Base-by-base conservation (phyloP, 2,797 vertebrate species). In the Hafferia zeledoni region DNA sequence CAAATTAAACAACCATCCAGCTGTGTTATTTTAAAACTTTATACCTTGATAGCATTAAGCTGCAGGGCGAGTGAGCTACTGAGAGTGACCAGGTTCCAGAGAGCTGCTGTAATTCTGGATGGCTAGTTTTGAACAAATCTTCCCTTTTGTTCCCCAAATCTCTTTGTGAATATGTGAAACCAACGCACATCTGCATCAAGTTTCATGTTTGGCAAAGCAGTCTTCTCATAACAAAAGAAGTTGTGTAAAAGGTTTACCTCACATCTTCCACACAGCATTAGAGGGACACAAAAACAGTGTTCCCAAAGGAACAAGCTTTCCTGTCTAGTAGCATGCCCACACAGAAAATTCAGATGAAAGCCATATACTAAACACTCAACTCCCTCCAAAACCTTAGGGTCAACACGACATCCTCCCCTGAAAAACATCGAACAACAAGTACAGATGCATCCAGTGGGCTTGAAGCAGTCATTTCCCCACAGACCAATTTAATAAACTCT, bases 11-110 rank as follows among this genome's bases (percentile, higher is more conserved):
- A 93, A 53, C 17, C 52, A 55, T 76, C 50, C 91, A 94, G 70
- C 83, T 95, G 90, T 84, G 88, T 87, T 90, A 82, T 76, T 89
- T 96, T 86, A 90, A 76, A 90, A 84, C 41, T 69, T 83, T 5
- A 88, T 43, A 90, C 56, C 18, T 33, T 25, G 50, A 76, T 59
- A 63, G 44, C 1, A 0, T 22, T 52, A 39, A 75, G 61, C 57
- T 46, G 50, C 4, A 25, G 52, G 61, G 52, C 7, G 2, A 82
- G 53, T 13, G 43, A 89, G 30, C 43, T 92, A 56, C 59, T 2
- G 0, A 39, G 30, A 81, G 24, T 3, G 4, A 59, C 53, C 55
- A 35, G 0, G 1, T 63, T 83, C 56, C 37, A 85, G 25, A 5
- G 4, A 5, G 65, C 23, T 89, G 47, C 60, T 85, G 64, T 88